Percentiles rank a stretch among this genome's conserved stretches.
These are phyloP conservation scores for Ovis canadensis DNA, from an alignment of 2,113 vertebrate genomes.

Conservation along the genomic window DNA sequence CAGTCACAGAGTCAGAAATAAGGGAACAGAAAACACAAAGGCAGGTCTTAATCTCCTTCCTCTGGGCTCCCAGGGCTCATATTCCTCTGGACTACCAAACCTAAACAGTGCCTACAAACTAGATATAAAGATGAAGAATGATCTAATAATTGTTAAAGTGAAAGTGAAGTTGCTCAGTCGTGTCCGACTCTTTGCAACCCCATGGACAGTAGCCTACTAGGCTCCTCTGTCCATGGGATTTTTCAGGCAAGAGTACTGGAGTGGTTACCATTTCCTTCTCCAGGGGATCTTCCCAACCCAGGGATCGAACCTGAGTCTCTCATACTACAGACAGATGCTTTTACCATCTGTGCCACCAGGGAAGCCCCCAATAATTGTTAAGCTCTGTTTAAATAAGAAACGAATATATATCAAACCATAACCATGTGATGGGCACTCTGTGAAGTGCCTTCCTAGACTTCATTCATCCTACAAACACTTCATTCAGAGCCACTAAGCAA, in stretches of 20 bases:
- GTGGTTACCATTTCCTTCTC: neutral
- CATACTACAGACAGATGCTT: neutral
- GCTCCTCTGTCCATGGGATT: neutral
- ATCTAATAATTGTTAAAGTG: neutral
- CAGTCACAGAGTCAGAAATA: neutral
- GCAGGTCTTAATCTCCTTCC: neutral
- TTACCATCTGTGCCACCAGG: neutral
- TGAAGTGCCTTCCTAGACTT: neutral
- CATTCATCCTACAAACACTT: neutral
- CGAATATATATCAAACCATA: neutral
- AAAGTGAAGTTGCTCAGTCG: neutral
- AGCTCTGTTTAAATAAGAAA: conserved; percentile 7
- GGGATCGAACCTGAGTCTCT: neutral
- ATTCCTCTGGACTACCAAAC: neutral
- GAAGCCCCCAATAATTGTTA: neutral
- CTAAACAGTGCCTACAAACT: neutral
- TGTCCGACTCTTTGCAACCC: neutral
- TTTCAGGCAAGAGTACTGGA: neutral
- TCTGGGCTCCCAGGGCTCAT: neutral
- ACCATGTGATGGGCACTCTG: neutral
- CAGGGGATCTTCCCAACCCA: neutral
- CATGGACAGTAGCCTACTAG: neutral
- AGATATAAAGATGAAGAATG: neutral
- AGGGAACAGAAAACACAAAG: neutral
- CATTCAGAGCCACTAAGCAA: neutral